phyloP scores from a whole-genome alignment of 2,797 vertebrate species.

The Natrix natrix region DNA sequence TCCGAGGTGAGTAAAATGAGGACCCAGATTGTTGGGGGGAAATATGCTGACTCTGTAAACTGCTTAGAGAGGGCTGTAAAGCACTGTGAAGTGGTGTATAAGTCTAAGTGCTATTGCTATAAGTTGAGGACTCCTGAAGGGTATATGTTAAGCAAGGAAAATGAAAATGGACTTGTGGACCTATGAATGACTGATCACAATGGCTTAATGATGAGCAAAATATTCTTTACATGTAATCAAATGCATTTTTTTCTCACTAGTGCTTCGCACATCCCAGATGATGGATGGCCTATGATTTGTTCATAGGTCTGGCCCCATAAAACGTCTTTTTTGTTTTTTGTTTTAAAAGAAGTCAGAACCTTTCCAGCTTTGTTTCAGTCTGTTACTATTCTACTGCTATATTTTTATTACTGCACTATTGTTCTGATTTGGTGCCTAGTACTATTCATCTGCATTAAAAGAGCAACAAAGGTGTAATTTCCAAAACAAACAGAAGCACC shows the following conservation, averaged over 20 bases:
- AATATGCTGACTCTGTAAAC: too few relatives aligned
- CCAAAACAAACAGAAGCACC: not conserved
- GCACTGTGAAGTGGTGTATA: too few relatives aligned
- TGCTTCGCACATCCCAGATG: not conserved
- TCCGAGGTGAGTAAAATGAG: too few relatives aligned
- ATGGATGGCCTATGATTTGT: not conserved
- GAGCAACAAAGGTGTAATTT: not conserved
- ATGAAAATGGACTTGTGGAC: not conserved
- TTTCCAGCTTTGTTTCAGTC: not conserved
- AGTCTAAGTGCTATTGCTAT: too few relatives aligned
- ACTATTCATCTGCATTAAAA: not conserved
- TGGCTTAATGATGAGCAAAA: not conserved
- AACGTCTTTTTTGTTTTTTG: not conserved
- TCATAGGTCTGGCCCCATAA: not conserved
- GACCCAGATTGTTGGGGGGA: too few relatives aligned
- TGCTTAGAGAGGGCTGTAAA: too few relatives aligned
- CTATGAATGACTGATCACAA: not conserved
- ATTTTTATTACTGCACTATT: not conserved
- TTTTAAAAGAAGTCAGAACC: not conserved
- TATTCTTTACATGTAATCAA: not conserved
- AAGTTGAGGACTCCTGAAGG: not conserved
- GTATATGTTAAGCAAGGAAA: not conserved
- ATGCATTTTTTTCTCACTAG: not conserved
- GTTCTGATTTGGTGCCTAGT: not conserved
- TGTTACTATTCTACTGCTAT: not conserved